Percentiles rank a stretch among this genome's conserved stretches.
Evolutionary conservation across 2,113 vertebrate genomes (phyloP).

Genomic region (Pan troglodytes): NHGRI_mPanTro3-v2.1_pri NC_072413.2:53070501-53071000

Average conservation of each 20-base stretch:
- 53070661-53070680: constrained; percentile 4
- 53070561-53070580: not conserved
- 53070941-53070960: not conserved
- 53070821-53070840: not conserved
- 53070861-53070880: not conserved
- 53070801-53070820: not conserved
- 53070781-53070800: not conserved
- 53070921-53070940: not conserved
- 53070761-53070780: not conserved
- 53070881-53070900: not conserved
- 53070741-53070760: not conserved
- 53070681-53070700: not conserved
- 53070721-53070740: not conserved
- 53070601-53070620: not conserved
- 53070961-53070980: not conserved
- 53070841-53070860: not conserved
- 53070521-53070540: not conserved
- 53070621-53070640: not conserved
- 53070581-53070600: not conserved
- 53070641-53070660: not conserved
- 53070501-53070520: not conserved
- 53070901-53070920: not conserved
- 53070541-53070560: not conserved
- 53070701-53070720: not conserved
- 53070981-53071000: not conserved